A percentile compares a stretch with the other conserved stretches of the same genome.
Evolutionary conservation across 23 tunicate species (phyloP).

Genomic region (Ascidia mentula): DNA sequence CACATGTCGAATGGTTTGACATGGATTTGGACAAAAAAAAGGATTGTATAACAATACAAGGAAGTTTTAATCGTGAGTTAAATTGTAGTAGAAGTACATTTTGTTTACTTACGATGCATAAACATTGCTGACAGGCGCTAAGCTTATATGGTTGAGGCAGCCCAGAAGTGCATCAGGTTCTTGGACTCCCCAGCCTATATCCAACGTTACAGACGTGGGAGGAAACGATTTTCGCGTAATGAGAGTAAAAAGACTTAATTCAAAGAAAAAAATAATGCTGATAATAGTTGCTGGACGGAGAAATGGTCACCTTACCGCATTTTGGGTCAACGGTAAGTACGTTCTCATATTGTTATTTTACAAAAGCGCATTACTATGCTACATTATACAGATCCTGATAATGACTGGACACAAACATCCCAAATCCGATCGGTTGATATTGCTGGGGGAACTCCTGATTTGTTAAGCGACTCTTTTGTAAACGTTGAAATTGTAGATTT

Average conservation of each 20-base stretch:
- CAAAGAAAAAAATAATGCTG: slow-evolving; percentile 16
- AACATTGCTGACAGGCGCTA: slow-evolving; percentile 47
- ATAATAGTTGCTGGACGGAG: slow-evolving; percentile 79
- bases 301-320: slow-evolving; percentile 62
- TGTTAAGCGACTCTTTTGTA: slow-evolving; percentile 24
- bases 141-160: slow-evolving; percentile 83
- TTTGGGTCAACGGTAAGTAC: slow-evolving; percentile 77
- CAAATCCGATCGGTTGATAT: slow-evolving; percentile 44
- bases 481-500: slow-evolving; percentile 81
- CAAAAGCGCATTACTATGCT: background rate
- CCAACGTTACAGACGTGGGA: slow-evolving; percentile 66
- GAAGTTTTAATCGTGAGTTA: slow-evolving; percentile 54
- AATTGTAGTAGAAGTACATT: background rate
- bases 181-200: slow-evolving; percentile 54
- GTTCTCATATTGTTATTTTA: background rate
- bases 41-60: slow-evolving; percentile 75
- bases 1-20: slow-evolving; percentile 92
- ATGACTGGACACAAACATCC: slow-evolving; percentile 88
- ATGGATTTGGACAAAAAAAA: slow-evolving; percentile 83
- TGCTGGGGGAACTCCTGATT: slow-evolving; percentile 34
- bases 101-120: too few species aligned
- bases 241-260: slow-evolving; percentile 11
- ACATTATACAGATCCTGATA: slow-evolving; percentile 50
- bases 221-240: slow-evolving; percentile 79
- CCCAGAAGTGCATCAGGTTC: slow-evolving; percentile 49